Evolutionary conservation across 2,113 vertebrate genomes (phyloP).

Genomic region (Corapipo altera): DNA sequence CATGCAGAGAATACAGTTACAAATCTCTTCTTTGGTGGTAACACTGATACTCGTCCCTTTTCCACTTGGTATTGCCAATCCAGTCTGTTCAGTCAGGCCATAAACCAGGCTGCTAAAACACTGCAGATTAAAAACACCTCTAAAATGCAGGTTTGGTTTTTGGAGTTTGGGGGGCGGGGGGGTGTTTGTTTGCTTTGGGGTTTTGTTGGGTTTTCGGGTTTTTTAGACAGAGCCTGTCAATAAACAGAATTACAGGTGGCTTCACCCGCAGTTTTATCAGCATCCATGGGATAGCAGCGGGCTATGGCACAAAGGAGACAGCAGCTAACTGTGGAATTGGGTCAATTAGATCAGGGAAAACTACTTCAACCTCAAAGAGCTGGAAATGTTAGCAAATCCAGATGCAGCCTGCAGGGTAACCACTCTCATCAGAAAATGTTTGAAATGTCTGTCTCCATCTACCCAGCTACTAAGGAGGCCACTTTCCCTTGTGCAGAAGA

Average conservation of each 20-base stretch:
- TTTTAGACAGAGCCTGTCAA: background rate
- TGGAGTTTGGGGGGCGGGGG: fast-evolving
- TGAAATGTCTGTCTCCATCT: background rate
- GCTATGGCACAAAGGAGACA: background rate
- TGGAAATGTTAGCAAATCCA: background rate
- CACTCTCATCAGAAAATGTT: background rate
- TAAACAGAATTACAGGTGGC: background rate
- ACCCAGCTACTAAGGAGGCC: background rate
- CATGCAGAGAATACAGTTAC: background rate
- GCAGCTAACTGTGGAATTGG: background rate
- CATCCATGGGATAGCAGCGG: background rate
- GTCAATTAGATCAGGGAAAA: background rate
- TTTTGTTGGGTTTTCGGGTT: background rate
- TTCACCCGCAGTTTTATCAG: background rate
- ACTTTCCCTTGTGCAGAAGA: background rate
- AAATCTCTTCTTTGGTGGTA: background rate
- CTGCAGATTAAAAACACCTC: background rate
- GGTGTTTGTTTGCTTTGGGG: background rate
- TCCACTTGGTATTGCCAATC: background rate
- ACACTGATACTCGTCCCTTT: background rate
- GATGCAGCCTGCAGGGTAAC: background rate
- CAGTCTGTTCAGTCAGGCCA: background rate
- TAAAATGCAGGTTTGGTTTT: background rate
- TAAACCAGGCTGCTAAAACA: background rate
- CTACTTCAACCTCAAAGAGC: background rate